Evolutionary conservation across 2,797 vertebrate genomes (phyloP), one percentile per base, ranked within the genome.

Genomic region (Argya squamiceps): DNA sequence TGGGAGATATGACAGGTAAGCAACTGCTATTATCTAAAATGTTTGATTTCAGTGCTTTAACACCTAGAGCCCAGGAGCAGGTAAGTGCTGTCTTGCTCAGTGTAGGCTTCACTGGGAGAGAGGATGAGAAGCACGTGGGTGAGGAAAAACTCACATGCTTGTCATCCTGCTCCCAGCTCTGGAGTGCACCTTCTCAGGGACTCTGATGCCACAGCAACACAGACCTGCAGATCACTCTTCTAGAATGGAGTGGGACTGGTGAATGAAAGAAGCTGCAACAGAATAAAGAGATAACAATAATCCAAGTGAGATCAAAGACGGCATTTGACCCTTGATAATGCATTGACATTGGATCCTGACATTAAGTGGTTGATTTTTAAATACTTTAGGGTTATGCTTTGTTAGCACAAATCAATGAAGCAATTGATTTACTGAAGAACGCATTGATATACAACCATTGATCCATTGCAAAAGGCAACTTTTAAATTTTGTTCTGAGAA

Each of bases 161-260:
- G 37, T 62, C 59, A 62, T n/a, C 4, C 1, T 4, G 64, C 11
- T 11, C 12, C 20, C 10, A 26, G 43, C 15, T 52, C 50, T 50
- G 74, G 20, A 47, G 15, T 13, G 4, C 11, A 11, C 12, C 15
- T 21, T 56, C 27, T 44, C n/a, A 27, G 11, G 26, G 27, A 20
- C 13, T 32, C 27, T 5, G 17, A 19, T 44, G 10, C 8, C 52
- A 15, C 29, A 2, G 34, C 14, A 73, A 12, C 21, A 24, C 34
- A 26, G 18, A 3, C 1, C 0, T 20, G n/a, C 26, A 52, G 47
- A 17, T 44, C 17, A 5, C 16, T 80, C 41, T 26, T 15, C 24
- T 1, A 39, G 43, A 20, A 18, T 15, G 22, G 30, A 65, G 19
- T 8, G 9, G 41, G 43, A 18, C 26, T 19, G 6, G n/a, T 5